Evolutionary conservation across 1,140 invertebrate genomes (phyloP).

Genomic region (Ectropis grisescens): DNA sequence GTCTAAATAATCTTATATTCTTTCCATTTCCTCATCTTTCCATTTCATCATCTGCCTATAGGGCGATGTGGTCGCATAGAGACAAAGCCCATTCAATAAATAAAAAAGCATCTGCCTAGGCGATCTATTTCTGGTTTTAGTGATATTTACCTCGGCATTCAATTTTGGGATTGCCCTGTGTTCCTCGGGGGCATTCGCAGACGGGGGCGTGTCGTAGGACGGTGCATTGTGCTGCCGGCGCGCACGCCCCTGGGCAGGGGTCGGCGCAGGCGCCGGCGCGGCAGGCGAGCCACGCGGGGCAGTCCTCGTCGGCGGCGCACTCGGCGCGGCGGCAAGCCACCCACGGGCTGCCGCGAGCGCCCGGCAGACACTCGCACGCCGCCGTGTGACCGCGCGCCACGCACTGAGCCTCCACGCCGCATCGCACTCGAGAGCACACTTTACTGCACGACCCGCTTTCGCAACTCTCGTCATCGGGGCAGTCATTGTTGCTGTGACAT

Average conservation of each 20-base stretch:
- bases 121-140: too few species aligned
- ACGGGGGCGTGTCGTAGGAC: conserved; percentile 82
- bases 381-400: conserved; percentile 81
- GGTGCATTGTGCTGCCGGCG: conserved; percentile 75
- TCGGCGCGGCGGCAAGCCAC: conserved; percentile 83
- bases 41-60: too few species aligned
- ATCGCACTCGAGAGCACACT: conserved; percentile 83
- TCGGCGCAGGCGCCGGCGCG: conserved; percentile 80
- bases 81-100: too few species aligned
- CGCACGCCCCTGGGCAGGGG: conserved; percentile 84
- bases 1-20: too few species aligned
- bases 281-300: conserved; percentile 81
- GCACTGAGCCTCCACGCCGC: conserved; percentile 86
- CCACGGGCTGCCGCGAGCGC: conserved; percentile 82
- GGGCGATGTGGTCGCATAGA: too few species aligned
- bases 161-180: conserved; percentile 81
- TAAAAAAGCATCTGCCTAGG: too few species aligned
- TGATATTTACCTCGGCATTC: conserved; percentile 72
- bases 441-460: conserved; percentile 87
- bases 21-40: too few species aligned
- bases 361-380: conserved; percentile 83
- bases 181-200: conserved; percentile 88
- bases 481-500: conserved; percentile 88
- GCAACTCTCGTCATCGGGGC: conserved; percentile 85
- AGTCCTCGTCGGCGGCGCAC: conserved; percentile 81